Conservation (phyloP, 2,797 vertebrate species). For the Gastrophryne carolinensis region DNA sequence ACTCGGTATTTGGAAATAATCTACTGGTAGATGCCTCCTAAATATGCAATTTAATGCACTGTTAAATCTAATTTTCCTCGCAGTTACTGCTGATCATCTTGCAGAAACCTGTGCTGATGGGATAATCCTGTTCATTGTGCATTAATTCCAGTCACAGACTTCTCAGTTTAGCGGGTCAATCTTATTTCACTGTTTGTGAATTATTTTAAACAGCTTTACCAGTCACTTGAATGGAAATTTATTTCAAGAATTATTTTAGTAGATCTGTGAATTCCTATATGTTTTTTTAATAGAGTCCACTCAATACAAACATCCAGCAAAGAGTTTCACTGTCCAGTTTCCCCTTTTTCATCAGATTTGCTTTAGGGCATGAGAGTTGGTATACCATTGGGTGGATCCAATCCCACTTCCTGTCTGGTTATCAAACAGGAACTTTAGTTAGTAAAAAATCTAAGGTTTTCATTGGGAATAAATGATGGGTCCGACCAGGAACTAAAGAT, state of each 20-base stretch:
- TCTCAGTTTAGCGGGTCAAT: slow-evolving; percentile 53
- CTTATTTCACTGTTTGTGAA: slow-evolving; percentile 53
- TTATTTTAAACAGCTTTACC: slow-evolving; percentile 40
- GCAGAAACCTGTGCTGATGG: slow-evolving; percentile 36
- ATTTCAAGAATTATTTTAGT: neutral
- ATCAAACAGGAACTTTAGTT: too few species aligned
- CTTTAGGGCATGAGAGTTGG: too few species aligned
- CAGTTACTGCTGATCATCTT: slow-evolving; percentile 49
- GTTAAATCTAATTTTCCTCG: slow-evolving; percentile 52
- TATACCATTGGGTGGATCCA: too few species aligned
- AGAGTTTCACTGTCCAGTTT: too few species aligned
- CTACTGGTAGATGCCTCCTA: slow-evolving; percentile 49
- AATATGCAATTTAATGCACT: slow-evolving; percentile 54
- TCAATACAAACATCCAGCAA: too few species aligned
- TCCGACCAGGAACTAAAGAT: too few species aligned
- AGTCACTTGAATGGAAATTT: neutral
- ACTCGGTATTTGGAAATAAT: slow-evolving; percentile 54
- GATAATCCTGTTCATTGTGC: slow-evolving; percentile 49
- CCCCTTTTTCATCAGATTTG: too few species aligned
- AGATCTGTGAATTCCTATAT: neutral
- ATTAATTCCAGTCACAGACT: slow-evolving; percentile 54
- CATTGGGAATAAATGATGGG: too few species aligned
- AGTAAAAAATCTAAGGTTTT: too few species aligned
- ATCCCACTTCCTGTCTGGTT: too few species aligned
- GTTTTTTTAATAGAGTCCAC: too few species aligned